phyloP scores from a whole-genome alignment of 2,888 invertebrate species.

The Incurvaria masculella region DNA sequence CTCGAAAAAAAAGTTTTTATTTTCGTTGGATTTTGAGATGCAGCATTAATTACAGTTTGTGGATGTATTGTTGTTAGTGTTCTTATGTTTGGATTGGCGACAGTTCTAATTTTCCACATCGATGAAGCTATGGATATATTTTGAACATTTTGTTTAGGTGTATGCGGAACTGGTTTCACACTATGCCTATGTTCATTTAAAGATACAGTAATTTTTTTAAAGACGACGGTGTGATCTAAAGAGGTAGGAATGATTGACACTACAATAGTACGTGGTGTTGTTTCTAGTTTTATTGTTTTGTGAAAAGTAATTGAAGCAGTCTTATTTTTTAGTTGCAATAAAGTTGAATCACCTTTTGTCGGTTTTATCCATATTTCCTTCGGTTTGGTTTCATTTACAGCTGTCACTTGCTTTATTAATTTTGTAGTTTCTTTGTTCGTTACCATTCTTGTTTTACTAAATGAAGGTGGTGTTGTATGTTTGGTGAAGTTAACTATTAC shows the following conservation, averaged over 20 bases:
- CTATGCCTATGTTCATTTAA: not conserved
- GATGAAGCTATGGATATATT: not conserved
- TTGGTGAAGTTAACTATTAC: too few relatives aligned
- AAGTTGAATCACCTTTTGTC: conserved; percentile 45
- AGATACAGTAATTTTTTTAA: conserved; percentile 34
- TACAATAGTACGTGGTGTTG: conserved; percentile 47
- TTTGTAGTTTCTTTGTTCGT: conserved; percentile 5
- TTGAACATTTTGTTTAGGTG: too few relatives aligned
- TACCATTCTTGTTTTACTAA: conserved; percentile 11
- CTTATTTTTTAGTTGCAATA: conserved; percentile 32
- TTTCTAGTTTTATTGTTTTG: conserved; percentile 28
- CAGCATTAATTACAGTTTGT: not conserved
- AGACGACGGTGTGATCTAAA: conserved; percentile 41
- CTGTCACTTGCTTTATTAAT: conserved; percentile 26
- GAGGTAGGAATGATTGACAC: conserved; percentile 51
- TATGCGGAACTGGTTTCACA: not conserved
- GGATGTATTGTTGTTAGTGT: not conserved
- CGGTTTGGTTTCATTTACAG: conserved; percentile 41
- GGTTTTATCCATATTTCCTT: conserved; percentile 52
- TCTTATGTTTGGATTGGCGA: not conserved
- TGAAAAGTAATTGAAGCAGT: conserved; percentile 24
- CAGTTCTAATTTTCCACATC: not conserved
- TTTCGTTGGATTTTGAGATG: not conserved
- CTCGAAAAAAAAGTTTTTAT: not conserved
- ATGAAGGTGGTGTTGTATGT: conserved; percentile 5